Evolutionary conservation across 2,888 invertebrate genomes (phyloP).

Genomic region (Himalopsyche japonica): DNA sequence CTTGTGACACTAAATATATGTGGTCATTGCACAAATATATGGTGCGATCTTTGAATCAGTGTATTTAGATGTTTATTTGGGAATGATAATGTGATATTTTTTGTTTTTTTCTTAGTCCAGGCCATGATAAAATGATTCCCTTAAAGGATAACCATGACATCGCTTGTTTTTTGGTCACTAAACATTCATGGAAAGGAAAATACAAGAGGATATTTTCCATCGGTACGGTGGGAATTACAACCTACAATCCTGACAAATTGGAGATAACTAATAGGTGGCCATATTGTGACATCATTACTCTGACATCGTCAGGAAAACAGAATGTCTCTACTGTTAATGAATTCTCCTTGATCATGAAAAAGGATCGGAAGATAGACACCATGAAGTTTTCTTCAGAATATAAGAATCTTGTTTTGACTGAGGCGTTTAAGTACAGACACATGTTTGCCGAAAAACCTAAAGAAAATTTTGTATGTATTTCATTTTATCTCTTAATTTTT

Average conservation of each 20-base stretch:
- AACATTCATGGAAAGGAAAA: conserved; percentile 99
- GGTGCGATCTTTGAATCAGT: neutral
- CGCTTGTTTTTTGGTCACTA: conserved; percentile 94
- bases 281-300: conserved; percentile 77
- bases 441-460: conserved; percentile 81
- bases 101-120: neutral
- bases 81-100: neutral
- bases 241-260: conserved; percentile 90
- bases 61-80: neutral
- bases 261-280: conserved; percentile 94
- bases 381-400: conserved; percentile 98
- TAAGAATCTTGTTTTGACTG: conserved; percentile 87
- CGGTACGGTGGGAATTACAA: conserved; percentile 93
- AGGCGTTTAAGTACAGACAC: conserved; percentile 81
- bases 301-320: conserved; percentile 67
- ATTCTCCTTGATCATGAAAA: conserved; percentile 83
- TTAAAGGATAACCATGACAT: conserved; percentile 94
- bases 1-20: neutral
- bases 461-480: conserved; percentile 69
- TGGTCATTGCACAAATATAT: neutral
- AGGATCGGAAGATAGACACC: conserved; percentile 87
- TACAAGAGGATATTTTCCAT: conserved; percentile 97
- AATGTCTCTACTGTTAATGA: conserved; percentile 62
- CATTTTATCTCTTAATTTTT: no score
- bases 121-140: conserved; percentile 67